Evolutionary conservation across 2,888 invertebrate species (phyloP), one percentile per base, ranked within the genome.

Genomic region (Tortrix viridana): DNA sequence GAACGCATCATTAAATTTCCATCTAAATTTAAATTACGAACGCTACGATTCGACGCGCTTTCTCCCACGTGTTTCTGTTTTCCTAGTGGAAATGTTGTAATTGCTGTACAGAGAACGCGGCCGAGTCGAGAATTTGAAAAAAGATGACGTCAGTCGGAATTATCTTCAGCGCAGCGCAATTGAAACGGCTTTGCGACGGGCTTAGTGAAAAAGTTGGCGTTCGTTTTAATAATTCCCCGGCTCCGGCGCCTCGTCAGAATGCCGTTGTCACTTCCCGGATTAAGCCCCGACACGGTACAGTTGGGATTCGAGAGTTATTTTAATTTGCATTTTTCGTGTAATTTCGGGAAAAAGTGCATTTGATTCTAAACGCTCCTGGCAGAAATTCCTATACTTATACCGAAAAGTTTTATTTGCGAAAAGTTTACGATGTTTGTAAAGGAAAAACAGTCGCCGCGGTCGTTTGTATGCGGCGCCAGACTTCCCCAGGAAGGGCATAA

Each of bases 191-290:
- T 92, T 92, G 90, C 89, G 89, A 89, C 89, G 86, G 85, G 91
- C 91, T 91, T 89, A 91, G 89, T 89, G 89, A 91, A 92, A 92
- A 92, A 92, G 90, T 91, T 92, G 91, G 90, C 91, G 91, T 91
- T 91, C 92, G 91, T 91, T 92, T 92, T 92, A 90, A 92, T 91
- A 91, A 92, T 91, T 91, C 90, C 89, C 89, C 88, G 84, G 89
- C 89, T 86, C 88, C 89, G 91, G 91, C 92, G 91, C 92, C 92
- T 91, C 91, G 90, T 89, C 91, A 91, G 91, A 91, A 92, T 91
- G 89, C 91, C 90, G 92, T 91, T 91, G 92, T 92, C 92, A 90
- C 92, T 91, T 90, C 91, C 89, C 80, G 90, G 91, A 91, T 91
- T 92, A 91, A 91, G 90, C 89, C 81, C 84, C 86, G 88, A 89